Base-by-base conservation (phyloP, 2,113 vertebrate genomes). In the Ageneiosus marmoratus region DNA sequence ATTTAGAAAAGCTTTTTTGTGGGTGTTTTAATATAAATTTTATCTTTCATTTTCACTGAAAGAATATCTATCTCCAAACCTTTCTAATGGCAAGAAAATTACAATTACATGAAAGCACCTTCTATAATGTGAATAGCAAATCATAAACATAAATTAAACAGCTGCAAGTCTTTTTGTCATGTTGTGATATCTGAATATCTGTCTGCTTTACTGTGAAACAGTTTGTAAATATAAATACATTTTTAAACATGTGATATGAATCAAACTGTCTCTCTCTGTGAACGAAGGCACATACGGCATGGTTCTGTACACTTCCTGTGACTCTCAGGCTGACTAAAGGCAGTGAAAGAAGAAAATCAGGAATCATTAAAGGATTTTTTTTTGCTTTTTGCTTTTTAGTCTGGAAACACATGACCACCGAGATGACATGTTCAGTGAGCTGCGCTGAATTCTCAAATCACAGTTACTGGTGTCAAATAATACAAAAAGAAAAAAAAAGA, bases 281-380 rank as follows among this genome's bases (percentile, higher is more conserved):
- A 81, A 27, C 48, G 56, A 81, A 80, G 34, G 32, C n/a, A 46
- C 67, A 73, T 29, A 65, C 15, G 53, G n/a, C 27, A 67, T 83
- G 55, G 56, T 9, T 70, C 58, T 82, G 29, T 41, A 82, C 55
- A 48, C 50, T 83, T 89, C 86, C 87, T 88, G 89, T 89, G 83
- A 85, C 65, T 80, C 82, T 77, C 82, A 79, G 83, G 84, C 55
- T 88, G 75, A 75, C 27, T 89, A 83, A 91, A 85, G 90, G 90
- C 91, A 93, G 90, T 90, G 87, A 86, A 69, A 90, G 56, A 88
- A 81, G 86, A 84, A 90, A 88, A 82, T 89, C 90, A 92, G 93
- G 94, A 95, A 94, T 95, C 92, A 93, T 93, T 88, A 86, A 89
- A 86, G 89, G 89, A 65, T 87, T 79, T 86, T 75, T 83, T 86